Percentiles rank a stretch among this genome's conserved stretches.
Evolutionary conservation across 2,797 vertebrate species (phyloP).

Genomic region (Darevskia nairensis): DNA sequence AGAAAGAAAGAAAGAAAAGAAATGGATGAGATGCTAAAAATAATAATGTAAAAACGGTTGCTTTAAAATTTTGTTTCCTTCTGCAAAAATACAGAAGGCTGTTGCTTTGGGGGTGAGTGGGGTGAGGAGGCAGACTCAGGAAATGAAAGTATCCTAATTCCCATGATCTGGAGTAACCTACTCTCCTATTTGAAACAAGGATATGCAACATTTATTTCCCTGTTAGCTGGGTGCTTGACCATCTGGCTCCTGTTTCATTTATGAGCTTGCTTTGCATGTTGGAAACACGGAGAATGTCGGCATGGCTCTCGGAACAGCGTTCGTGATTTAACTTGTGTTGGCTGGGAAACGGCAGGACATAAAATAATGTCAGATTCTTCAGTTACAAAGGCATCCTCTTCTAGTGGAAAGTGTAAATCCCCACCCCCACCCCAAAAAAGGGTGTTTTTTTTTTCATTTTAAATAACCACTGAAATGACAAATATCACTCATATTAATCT

Average conservation of each 20-base stretch:
- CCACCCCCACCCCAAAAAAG: no score
- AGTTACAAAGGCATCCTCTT: conserved; percentile 1
- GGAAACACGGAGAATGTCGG: conserved; percentile 48
- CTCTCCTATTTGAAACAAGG: not conserved
- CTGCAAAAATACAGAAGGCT: not conserved
- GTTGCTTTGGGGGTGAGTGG: not conserved
- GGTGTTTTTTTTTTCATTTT: no score
- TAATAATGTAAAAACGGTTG: not conserved
- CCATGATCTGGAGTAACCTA: not conserved
- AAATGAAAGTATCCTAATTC: not conserved
- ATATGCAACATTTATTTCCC: not conserved
- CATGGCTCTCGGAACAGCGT: conserved; percentile 2
- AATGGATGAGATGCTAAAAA: not conserved
- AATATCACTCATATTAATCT: no score
- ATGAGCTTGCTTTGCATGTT: conserved; percentile 31
- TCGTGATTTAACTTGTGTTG: conserved; percentile 43
- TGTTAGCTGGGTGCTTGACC: not conserved
- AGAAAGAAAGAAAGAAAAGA: not conserved
- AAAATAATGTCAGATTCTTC: conserved; percentile 29
- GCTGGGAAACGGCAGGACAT: conserved; percentile 28
- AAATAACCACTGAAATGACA: no score
- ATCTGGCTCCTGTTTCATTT: conserved; percentile 52
- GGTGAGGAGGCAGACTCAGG: not conserved
- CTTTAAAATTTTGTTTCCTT: not conserved
- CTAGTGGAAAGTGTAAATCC: not conserved